These are phyloP conservation scores for Mustela lutreola DNA, from an alignment of 2,113 vertebrate genomes.

Conservation along the genomic window DNA sequence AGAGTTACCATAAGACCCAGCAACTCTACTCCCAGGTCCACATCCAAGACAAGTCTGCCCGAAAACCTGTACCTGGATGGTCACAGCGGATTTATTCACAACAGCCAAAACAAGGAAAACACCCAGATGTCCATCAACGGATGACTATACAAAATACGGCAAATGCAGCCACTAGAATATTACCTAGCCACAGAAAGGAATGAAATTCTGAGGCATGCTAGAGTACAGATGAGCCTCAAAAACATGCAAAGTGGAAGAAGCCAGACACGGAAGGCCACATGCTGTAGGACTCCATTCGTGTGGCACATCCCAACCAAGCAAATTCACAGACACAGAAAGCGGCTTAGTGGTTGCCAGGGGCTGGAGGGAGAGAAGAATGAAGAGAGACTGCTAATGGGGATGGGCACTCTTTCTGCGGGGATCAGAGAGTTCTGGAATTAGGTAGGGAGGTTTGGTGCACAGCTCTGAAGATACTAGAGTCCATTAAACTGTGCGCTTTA, in stretches of 20 bases:
- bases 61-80: background rate
- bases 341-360: background rate
- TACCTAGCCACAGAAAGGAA: background rate
- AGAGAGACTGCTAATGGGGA: background rate
- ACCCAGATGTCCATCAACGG: background rate
- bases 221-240: background rate
- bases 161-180: background rate
- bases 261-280: background rate
- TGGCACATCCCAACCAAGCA: background rate
- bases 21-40: background rate
- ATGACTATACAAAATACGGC: background rate
- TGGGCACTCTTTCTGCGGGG: background rate
- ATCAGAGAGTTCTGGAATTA: background rate
- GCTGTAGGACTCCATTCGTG: background rate
- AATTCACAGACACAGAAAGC: background rate
- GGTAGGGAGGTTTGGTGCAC: background rate
- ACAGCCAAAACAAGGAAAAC: background rate
- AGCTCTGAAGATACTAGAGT: constrained; percentile 2
- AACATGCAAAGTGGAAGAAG: background rate
- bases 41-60: background rate
- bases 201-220: constrained; percentile 15
- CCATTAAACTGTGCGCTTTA: background rate
- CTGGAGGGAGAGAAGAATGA: no score
- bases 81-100: background rate
- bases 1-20: background rate